Conservation (phyloP, 2,113 vertebrate genomes). For the Zapornia atra region DNA sequence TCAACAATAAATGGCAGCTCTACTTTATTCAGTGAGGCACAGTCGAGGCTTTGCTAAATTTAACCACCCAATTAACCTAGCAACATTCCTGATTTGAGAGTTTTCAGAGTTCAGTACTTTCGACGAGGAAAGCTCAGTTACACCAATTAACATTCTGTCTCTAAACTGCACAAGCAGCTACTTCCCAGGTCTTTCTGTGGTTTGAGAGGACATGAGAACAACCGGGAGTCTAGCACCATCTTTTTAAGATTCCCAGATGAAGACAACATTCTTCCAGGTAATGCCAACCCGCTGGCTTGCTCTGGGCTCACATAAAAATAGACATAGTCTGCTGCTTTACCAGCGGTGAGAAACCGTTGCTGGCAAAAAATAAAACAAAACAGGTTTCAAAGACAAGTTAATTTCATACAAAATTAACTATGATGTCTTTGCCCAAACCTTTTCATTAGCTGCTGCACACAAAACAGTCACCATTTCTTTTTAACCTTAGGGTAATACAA, state of each 20-base stretch:
- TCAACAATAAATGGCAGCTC: conserved; percentile 42
- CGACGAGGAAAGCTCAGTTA: background rate
- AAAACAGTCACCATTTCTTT: background rate
- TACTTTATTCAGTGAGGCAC: background rate
- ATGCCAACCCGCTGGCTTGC: background rate
- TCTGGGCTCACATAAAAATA: conserved; percentile 6
- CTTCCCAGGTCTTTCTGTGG: background rate
- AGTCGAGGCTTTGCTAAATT: conserved; percentile 9
- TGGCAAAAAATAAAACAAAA: conserved; percentile 52
- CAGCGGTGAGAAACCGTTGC: background rate
- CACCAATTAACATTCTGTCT: conserved; percentile 1
- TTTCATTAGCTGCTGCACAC: conserved; percentile 31
- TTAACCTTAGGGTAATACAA: conserved; percentile 28
- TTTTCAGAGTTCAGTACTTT: conserved; percentile 36
- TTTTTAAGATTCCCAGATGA: background rate
- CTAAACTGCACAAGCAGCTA: background rate
- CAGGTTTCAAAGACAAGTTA: conserved; percentile 41
- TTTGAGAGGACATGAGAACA: background rate
- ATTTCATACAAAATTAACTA: conserved; percentile 35
- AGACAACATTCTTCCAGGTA: background rate
- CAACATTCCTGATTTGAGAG: background rate
- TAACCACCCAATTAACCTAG: conserved; percentile 53
- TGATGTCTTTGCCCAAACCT: background rate
- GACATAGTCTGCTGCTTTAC: background rate
- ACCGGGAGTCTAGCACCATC: background rate